phyloP scores from a whole-genome alignment of 2,113 vertebrate species.

The Rousettus leschenaultii region DNA sequence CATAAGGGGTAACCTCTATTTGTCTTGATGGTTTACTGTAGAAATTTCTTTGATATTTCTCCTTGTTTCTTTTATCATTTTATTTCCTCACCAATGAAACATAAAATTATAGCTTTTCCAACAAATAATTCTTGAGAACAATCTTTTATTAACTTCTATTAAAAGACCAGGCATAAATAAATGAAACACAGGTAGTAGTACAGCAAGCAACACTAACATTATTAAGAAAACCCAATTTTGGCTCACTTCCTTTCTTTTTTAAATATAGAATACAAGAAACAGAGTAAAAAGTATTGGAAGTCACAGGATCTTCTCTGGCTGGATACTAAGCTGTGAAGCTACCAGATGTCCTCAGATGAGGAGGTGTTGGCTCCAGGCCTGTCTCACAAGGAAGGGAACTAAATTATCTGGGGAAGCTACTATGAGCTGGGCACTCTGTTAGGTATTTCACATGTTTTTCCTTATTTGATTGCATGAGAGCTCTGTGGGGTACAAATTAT shows the following conservation, averaged over 20 bases:
- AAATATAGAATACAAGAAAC: background rate
- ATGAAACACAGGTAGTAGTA: background rate
- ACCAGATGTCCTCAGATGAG: background rate
- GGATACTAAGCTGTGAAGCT: background rate
- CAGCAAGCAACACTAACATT: background rate
- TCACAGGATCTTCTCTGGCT: background rate
- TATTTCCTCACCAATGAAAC: background rate
- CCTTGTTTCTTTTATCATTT: background rate
- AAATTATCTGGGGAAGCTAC: background rate
- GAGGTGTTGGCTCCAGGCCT: background rate
- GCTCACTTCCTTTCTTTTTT: background rate
- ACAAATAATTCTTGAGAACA: slow-evolving; percentile 17
- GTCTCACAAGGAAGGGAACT: background rate
- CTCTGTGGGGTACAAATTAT: background rate
- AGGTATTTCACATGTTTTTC: background rate
- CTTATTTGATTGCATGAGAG: background rate
- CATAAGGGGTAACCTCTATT: background rate
- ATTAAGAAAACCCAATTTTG: background rate
- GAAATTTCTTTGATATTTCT: slow-evolving; percentile 22
- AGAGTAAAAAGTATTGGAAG: background rate
- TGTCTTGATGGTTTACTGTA: background rate
- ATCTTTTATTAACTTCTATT: background rate
- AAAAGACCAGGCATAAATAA: background rate
- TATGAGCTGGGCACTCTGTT: background rate
- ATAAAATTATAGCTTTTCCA: background rate